A percentile compares a stretch with the other conserved stretches of the same genome.
Evolutionary conservation across 2,888 invertebrate genomes (phyloP).

Genomic region (Pristionchus arcanus): DNA sequence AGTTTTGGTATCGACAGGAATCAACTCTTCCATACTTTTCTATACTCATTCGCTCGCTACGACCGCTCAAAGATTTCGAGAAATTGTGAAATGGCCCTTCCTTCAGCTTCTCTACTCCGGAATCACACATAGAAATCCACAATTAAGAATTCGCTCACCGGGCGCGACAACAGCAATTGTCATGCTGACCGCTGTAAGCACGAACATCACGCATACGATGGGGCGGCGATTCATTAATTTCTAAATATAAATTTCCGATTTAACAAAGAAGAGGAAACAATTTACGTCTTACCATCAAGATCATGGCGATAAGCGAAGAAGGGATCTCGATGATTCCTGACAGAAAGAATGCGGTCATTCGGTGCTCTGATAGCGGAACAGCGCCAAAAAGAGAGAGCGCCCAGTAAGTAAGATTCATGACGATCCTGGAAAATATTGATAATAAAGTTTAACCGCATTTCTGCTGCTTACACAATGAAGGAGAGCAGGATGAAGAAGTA

Average conservation of each 20-base stretch:
- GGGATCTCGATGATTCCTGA: constrained; percentile 65
- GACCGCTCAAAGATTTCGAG: no score
- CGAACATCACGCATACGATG: background rate
- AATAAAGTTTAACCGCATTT: no score
- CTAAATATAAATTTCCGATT: background rate
- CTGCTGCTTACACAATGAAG: background rate
- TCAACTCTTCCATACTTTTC: no score
- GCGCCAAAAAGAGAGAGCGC: constrained; percentile 76
- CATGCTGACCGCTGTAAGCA: background rate
- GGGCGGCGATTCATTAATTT: constrained; percentile 42
- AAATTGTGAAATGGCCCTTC: no score
- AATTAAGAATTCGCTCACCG: background rate
- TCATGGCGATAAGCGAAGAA: background rate
- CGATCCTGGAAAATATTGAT: constrained; percentile 67
- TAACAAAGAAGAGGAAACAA: no score
- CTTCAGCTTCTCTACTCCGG: no score
- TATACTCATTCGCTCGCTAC: no score
- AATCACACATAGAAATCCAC: no score
- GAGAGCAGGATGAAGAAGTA: background rate
- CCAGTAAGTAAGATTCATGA: constrained; percentile 78
- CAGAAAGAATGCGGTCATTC: constrained; percentile 76
- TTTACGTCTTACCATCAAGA: constrained; percentile 34
- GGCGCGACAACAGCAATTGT: background rate
- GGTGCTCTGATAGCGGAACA: constrained; percentile 72
- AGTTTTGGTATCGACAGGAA: no score